A percentile compares a stretch with the other conserved stretches of the same genome.
phyloP scores from a whole-genome alignment of 2,797 vertebrate species.

The Spondyliosoma cantharus region DNA sequence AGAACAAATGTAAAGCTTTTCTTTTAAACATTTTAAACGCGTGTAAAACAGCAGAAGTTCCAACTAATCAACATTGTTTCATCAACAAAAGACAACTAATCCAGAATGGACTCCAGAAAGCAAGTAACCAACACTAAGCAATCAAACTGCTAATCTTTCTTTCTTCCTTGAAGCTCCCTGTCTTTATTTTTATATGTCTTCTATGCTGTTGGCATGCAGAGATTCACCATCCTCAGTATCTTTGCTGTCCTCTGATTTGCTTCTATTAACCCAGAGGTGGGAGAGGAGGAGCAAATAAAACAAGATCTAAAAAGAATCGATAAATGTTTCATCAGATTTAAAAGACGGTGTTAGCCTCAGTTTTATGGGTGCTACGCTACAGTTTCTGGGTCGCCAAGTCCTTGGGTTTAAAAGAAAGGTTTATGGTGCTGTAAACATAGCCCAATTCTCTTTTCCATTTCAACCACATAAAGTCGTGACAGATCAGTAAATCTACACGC shows the following conservation, averaged over 20 bases:
- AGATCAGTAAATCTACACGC: slow-evolving; percentile 83
- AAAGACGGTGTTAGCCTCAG: slow-evolving; percentile 78
- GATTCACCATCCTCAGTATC: slow-evolving; percentile 33
- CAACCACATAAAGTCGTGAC: slow-evolving; percentile 84
- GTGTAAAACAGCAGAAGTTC: background rate
- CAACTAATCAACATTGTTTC: background rate
- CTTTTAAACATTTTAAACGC: background rate
- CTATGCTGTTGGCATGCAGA: slow-evolving; percentile 33
- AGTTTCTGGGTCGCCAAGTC: slow-evolving; percentile 84
- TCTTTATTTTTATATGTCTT: background rate
- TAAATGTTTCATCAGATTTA: slow-evolving; percentile 86
- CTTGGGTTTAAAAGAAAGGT: slow-evolving; percentile 87
- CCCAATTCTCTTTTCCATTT: slow-evolving; percentile 88
- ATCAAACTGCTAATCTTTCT: slow-evolving; percentile 32
- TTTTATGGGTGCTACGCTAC: slow-evolving; percentile 75
- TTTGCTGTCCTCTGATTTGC: slow-evolving; percentile 61
- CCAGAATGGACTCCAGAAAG: background rate
- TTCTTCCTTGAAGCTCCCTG: slow-evolving; percentile 3
- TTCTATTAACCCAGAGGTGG: slow-evolving; percentile 68
- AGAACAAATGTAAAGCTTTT: background rate
- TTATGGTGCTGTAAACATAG: slow-evolving; percentile 86
- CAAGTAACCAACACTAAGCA: no score
- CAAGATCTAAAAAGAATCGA: slow-evolving; percentile 82
- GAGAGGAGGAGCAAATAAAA: slow-evolving; percentile 78
- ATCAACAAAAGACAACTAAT: background rate